A percentile compares a stretch with the other conserved stretches of the same genome.
phyloP scores from a whole-genome alignment of 2,888 invertebrate genomes.

The Aphidoletes aphidimyza region DNA sequence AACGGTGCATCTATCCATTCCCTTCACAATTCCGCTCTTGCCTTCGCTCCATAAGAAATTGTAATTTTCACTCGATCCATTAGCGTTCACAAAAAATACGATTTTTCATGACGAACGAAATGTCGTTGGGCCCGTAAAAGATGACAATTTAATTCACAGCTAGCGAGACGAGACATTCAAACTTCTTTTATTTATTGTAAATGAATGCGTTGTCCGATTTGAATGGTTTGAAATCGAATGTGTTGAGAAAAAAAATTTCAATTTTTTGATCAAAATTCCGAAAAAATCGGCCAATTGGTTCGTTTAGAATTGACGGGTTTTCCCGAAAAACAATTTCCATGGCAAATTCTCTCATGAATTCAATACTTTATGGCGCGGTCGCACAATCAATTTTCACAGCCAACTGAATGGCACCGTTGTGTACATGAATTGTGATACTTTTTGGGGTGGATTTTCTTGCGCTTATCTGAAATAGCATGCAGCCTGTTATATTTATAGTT shows the following conservation, averaged over 20 bases:
- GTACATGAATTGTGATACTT: constrained; percentile 56
- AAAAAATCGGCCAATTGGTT: constrained; percentile 24
- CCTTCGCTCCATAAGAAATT: constrained; percentile 56
- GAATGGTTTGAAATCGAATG: background rate
- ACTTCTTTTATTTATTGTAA: background rate
- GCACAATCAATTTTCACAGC: constrained; percentile 55
- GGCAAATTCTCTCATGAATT: constrained; percentile 57
- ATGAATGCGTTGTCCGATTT: background rate
- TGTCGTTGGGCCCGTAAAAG: constrained; percentile 58
- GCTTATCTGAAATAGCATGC: constrained; percentile 59
- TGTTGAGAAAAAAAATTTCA: background rate
- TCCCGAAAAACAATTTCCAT: constrained; percentile 50
- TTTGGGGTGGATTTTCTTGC: constrained; percentile 58
- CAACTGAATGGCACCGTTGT: background rate
- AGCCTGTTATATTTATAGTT: constrained; percentile 57
- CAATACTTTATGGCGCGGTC: constrained; percentile 57
- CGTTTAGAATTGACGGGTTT: constrained; percentile 54
- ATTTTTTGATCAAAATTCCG: constrained; percentile 54
- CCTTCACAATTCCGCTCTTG: constrained; percentile 57
- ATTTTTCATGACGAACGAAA: constrained; percentile 58
- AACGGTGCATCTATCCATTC: constrained; percentile 57
- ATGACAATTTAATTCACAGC: constrained; percentile 57
- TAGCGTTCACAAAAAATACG: constrained; percentile 55
- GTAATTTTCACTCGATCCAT: constrained; percentile 55
- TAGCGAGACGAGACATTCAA: constrained; percentile 55